Evolutionary conservation across 1,140 invertebrate genomes (phyloP), one percentile per base, ranked within the genome.

Genomic region (Drosophila arizonae): DNA sequence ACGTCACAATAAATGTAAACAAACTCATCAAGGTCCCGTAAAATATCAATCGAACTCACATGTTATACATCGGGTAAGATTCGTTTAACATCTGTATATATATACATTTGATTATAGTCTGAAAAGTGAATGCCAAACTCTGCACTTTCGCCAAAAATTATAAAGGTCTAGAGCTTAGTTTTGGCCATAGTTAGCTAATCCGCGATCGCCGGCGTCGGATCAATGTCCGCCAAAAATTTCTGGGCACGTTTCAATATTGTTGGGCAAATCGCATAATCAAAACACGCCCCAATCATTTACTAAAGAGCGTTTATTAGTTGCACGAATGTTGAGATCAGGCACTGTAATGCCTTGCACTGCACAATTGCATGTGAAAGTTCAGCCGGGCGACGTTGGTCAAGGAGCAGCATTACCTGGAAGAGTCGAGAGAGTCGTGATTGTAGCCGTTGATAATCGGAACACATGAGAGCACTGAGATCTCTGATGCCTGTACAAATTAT

Each of bases 331-430:
- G 26, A 48, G 28, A 43, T 21, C 46, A 28, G 10, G 24, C 21
- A 30, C 6, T 30, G 28, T 30, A 28, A 3, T 28, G 43, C 15
- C 5, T 15, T 8, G 15, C 55, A 17, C 56, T 30, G 57, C 0
- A 24, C 43, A 60, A 79, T 76, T 64, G 76, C 69, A 77, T 87
- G 82, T 88, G 82, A 87, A 87, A 87, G 82, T 85, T 74, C 77
- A 81, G 33, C 52, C 2, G 36, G 5, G 33, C 6, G 48, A 28
- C 17, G 43, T 46, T 51, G 66, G 66, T 74, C 66, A 70, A 70
- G 58, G 67, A 64, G 72, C 63, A 48, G 33, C 48, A 67, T 17
- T 24, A 30, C 26, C 36, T 52, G 45, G 17, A 39, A 39, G 51
- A 30, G 36, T 30, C 46, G 45, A 46, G 45, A 46, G 51, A 36